These are phyloP conservation scores for Linyphia triangularis DNA, from an alignment of 2,888 invertebrate species.

Conservation along the genomic window DNA sequence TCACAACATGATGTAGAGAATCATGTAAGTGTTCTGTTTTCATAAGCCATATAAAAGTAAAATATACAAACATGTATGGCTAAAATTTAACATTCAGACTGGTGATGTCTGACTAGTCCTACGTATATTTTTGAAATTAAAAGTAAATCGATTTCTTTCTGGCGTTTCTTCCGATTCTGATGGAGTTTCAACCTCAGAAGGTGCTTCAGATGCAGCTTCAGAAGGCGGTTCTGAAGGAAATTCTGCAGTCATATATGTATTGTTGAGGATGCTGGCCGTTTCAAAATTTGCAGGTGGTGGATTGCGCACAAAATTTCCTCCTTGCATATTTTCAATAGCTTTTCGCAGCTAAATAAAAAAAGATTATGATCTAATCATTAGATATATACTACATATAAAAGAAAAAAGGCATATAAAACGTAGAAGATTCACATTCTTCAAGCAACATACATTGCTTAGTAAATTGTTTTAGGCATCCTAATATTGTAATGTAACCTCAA, in stretches of 20 bases:
- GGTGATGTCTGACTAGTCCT: constrained; percentile 73
- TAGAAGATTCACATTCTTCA: too few species aligned
- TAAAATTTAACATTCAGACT: constrained; percentile 42
- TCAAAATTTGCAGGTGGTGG: constrained; percentile 52
- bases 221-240: constrained; percentile 71
- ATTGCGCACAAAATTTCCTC: constrained; percentile 65
- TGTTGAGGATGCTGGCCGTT: constrained; percentile 60
- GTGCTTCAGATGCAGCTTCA: constrained; percentile 69
- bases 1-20: constrained; percentile 70
- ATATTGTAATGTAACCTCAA: too few species aligned
- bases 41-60: constrained; percentile 36
- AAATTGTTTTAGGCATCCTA: too few species aligned
- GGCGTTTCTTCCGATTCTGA: constrained; percentile 61
- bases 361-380: background rate
- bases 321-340: constrained; percentile 74
- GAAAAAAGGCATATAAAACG: too few species aligned
- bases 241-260: constrained; percentile 57
- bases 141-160: constrained; percentile 62
- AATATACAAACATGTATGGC: constrained; percentile 44
- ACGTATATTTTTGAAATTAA: constrained; percentile 64
- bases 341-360: constrained; percentile 63
- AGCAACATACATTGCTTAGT: too few species aligned
- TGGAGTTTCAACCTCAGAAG: constrained; percentile 71
- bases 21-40: constrained; percentile 52
- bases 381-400: too few species aligned